Conservation (phyloP, 2,797 vertebrate species). For the Microctenopoma steveboyesi region DNA sequence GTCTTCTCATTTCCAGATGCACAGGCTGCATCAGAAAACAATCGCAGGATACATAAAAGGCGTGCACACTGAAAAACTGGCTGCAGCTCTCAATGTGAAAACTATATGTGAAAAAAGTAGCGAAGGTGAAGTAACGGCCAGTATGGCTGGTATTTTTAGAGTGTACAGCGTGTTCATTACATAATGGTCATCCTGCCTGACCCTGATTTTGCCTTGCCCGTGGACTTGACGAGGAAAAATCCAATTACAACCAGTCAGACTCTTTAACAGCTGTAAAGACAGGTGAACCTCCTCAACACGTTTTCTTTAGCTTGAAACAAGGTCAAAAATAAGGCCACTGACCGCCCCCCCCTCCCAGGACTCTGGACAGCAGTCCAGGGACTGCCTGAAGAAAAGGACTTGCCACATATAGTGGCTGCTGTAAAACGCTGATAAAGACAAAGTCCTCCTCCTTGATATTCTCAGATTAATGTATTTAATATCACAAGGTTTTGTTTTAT, state of each 20-base stretch:
- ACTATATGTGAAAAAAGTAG: neutral
- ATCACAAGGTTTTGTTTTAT: neutral
- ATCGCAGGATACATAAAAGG: neutral
- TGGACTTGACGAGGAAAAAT: slow-evolving; percentile 4
- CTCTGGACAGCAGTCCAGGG: neutral
- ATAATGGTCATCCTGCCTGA: slow-evolving; percentile 42
- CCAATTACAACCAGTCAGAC: neutral
- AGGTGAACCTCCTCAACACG: neutral
- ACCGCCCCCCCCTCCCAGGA: neutral
- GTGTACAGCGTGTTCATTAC: slow-evolving; percentile 30
- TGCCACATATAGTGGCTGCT: neutral
- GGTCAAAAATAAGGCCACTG: neutral
- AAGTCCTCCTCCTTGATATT: neutral
- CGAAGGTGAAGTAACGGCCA: slow-evolving; percentile 30
- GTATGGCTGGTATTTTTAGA: slow-evolving; percentile 42
- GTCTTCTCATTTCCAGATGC: neutral
- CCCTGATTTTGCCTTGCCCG: slow-evolving; percentile 12
- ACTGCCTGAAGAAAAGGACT: neutral
- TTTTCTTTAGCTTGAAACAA: neutral
- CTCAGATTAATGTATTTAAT: neutral
- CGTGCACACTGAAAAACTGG: neutral
- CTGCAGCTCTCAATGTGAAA: neutral
- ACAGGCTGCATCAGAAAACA: neutral
- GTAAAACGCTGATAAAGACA: neutral
- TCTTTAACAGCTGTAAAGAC: slow-evolving; percentile 2